These are phyloP conservation scores for Apamea crenata DNA, from an alignment of 2,888 invertebrate genomes.

Conservation along the genomic window DNA sequence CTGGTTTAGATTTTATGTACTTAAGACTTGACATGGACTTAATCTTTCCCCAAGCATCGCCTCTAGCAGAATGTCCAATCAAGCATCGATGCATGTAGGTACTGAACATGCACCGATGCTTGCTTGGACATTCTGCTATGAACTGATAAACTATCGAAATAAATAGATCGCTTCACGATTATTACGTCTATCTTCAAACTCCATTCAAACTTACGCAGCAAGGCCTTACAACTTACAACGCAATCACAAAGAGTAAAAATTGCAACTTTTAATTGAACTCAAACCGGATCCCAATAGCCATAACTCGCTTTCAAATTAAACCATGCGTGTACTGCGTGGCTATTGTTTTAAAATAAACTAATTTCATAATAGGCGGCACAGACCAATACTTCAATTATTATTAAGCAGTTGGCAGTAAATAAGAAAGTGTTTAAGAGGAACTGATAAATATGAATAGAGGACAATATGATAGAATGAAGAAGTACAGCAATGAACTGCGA, in stretches of 20 bases:
- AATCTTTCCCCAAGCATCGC: not conserved
- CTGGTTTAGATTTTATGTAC: not conserved
- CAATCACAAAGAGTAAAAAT: slow-evolving; percentile 49
- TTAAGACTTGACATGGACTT: not conserved
- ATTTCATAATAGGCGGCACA: slow-evolving; percentile 35
- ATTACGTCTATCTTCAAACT: slow-evolving; percentile 27
- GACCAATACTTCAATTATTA: not conserved
- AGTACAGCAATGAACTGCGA: too few relatives aligned
- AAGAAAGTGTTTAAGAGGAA: too few relatives aligned
- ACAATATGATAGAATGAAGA: too few relatives aligned
- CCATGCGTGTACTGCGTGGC: slow-evolving; percentile 29
- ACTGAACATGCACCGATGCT: too few relatives aligned
- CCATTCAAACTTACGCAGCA: slow-evolving; percentile 37
- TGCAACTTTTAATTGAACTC: slow-evolving; percentile 49
- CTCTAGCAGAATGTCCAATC: too few relatives aligned
- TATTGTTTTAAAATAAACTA: slow-evolving; percentile 50
- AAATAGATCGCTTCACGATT: not conserved
- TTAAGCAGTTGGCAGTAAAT: not conserved
- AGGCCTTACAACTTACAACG: slow-evolving; percentile 17
- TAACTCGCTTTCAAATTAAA: slow-evolving; percentile 67
- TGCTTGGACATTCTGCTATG: too few relatives aligned
- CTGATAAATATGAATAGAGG: too few relatives aligned
- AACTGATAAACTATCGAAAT: not conserved
- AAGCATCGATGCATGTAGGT: too few relatives aligned
- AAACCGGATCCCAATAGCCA: slow-evolving; percentile 58